Base-by-base conservation (phyloP, 2,888 invertebrate species). In the Oscheius sp. region DNA sequence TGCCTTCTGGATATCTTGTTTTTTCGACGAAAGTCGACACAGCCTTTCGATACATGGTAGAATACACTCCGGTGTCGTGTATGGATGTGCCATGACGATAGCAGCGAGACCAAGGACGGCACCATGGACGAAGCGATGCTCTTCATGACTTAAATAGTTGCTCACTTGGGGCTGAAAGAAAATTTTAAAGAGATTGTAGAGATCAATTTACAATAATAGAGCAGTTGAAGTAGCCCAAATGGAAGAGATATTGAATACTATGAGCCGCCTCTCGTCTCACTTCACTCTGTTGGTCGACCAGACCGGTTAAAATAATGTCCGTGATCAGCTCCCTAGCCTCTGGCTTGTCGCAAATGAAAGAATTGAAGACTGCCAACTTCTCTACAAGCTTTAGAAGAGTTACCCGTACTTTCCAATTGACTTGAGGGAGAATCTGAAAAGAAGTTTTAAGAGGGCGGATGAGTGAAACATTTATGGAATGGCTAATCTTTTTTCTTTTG, bases 301-400 rank as follows among this genome's bases (percentile, higher is more conserved):
- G 22, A 2, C 65, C 71, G 0, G 59, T 24, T 44, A 74, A 74
- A 1, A 74, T 22, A 28, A 74, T 41, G 2, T 41, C 24, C 20
- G 67, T 41, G 0, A 72, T 41, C 22, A 17, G 4, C 30, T 30
- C 24, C 28, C 28, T 4, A 0, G 36, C 38, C 5, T 68, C 26
- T n/a, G 38, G 26, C 9, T 45, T 32, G 20, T 71, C 68, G 44
- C 65, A 71, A 17, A 61, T 44, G 50, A 50, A 75, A 36, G 75
- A 71, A 67, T 77, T 77, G 17, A 75, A 74, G 64, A 70, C 74
- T 32, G 75, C 74, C 17, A 67, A 45, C 32, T 73, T 73, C 51
- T 77, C 70, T 2, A 73, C 33, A 47, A 68, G 71, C 22, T 73
- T 73, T 22, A 75, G 36, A n/a, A 71, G 56, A 14, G 71, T 56